These are phyloP conservation scores for Sclerurus mexicanus DNA, from an alignment of 2,113 vertebrate genomes.

Conservation along the genomic window DNA sequence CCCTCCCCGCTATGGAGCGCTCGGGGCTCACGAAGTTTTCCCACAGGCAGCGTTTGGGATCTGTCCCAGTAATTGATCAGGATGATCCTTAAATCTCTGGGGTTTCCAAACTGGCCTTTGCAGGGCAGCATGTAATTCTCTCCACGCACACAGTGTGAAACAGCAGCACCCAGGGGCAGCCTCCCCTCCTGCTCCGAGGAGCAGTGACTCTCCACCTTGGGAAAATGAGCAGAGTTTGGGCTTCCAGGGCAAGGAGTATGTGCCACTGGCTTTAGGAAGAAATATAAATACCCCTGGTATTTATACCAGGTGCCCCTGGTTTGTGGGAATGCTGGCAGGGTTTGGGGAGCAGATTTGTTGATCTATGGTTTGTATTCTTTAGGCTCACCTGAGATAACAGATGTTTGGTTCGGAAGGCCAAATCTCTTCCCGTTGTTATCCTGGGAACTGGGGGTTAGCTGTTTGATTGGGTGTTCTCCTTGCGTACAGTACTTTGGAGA, in stretches of 20 bases:
- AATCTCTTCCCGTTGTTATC: fast-evolving
- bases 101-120: not conserved
- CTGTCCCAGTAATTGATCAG: not conserved
- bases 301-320: fast-evolving
- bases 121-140: not conserved
- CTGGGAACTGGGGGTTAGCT: not conserved
- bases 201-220: fast-evolving
- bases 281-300: not conserved
- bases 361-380: not conserved
- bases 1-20: fast-evolving
- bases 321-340: not conserved
- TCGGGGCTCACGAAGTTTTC: not conserved
- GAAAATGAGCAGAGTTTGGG: not conserved
- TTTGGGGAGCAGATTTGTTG: not conserved
- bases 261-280: not conserved
- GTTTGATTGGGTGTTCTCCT: not conserved
- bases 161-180: not conserved
- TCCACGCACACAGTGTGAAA: not conserved
- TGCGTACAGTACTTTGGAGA: not conserved
- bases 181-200: not conserved
- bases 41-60: fast-evolving
- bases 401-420: not conserved
- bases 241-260: not conserved
- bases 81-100: not conserved
- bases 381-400: fast-evolving